These are phyloP conservation scores for Venturia canescens DNA, from an alignment of 1,140 invertebrate genomes.

Conservation along the genomic window DNA sequence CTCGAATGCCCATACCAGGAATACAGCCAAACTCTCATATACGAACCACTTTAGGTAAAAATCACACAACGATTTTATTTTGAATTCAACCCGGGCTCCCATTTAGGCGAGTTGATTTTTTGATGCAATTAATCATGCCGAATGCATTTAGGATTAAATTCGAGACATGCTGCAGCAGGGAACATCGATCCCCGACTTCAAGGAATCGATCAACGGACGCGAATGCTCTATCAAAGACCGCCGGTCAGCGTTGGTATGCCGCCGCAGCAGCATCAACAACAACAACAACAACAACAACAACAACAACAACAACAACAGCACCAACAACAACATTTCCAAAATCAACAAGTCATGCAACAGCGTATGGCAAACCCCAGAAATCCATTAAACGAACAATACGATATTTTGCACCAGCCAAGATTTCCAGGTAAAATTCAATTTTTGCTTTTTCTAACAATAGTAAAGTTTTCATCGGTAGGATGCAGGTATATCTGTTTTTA, in stretches of 20 bases:
- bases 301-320: conserved; percentile 62
- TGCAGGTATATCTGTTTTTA: too few relatives aligned
- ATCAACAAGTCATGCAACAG: conserved; percentile 66
- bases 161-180: conserved; percentile 65
- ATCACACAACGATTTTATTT: neutral
- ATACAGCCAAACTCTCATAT: conserved; percentile 71
- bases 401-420: conserved; percentile 73
- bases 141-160: conserved; percentile 61
- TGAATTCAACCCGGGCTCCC: neutral
- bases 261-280: conserved; percentile 60
- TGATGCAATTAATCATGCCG: neutral
- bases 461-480: neutral
- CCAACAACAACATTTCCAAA: conserved; percentile 67
- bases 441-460: neutral
- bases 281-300: conserved; percentile 57
- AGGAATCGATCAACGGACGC: conserved; percentile 75
- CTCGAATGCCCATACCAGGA: conserved; percentile 69
- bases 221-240: conserved; percentile 75
- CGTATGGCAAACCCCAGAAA: conserved; percentile 67
- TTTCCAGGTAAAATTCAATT: conserved; percentile 65
- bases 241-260: conserved; percentile 61
- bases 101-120: conserved; percentile 3
- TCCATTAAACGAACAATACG: conserved; percentile 69
- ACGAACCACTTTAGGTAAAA: conserved; percentile 70
- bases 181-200: conserved; percentile 73